Conservation (phyloP, 1,140 invertebrate species). For the Liolophura sinensis region DNA sequence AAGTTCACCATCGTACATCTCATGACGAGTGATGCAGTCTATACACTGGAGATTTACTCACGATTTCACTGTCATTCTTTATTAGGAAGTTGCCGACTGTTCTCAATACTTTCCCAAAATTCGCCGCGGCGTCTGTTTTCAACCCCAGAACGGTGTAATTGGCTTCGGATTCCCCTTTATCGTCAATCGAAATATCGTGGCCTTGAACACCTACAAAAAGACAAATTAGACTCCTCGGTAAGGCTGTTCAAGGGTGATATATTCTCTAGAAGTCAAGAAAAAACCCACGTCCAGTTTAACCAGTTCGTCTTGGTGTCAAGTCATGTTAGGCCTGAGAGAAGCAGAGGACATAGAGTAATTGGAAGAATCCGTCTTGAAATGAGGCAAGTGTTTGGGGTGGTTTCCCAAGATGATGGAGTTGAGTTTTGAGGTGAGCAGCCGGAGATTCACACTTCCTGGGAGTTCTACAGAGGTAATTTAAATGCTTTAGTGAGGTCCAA, state of each 20-base stretch:
- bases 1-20: too few species aligned
- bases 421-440: neutral
- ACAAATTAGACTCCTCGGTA: neutral
- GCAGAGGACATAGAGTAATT: too few species aligned
- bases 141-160: slow-evolving; percentile 90
- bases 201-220: slow-evolving; percentile 82
- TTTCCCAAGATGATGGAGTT: too few species aligned
- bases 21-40: too few species aligned
- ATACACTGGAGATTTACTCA: too few species aligned
- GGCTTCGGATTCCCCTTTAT: slow-evolving; percentile 91
- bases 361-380: too few species aligned
- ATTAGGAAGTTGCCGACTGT: slow-evolving; percentile 1
- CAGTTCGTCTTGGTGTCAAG: too few species aligned
- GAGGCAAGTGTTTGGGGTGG: too few species aligned
- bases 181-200: slow-evolving; percentile 85
- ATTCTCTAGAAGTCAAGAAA: too few species aligned
- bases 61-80: neutral
- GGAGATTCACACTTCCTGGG: neutral
- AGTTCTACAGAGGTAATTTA: neutral
- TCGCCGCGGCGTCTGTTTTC: slow-evolving; percentile 47
- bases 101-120: slow-evolving; percentile 27
- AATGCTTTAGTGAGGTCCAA: neutral
- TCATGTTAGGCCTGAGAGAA: too few species aligned
- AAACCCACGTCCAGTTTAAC: too few species aligned
- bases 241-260: too few species aligned